Conservation (phyloP, 1,140 invertebrate genomes). For the Hesperophylax magnus region DNA sequence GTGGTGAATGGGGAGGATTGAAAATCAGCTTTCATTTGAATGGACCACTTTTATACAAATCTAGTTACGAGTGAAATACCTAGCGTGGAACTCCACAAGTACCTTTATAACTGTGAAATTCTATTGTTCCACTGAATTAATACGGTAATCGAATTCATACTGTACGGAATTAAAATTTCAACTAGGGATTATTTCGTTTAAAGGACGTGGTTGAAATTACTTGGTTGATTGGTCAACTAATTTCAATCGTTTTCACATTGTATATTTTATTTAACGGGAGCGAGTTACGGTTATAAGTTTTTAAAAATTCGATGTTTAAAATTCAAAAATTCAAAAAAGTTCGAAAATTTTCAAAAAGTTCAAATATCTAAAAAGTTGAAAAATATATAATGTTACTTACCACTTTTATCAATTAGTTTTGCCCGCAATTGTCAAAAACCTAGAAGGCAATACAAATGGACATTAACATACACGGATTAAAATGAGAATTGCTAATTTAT, state of each 20-base stretch:
- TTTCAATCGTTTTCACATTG: background rate
- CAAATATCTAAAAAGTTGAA: no score
- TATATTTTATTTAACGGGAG: background rate
- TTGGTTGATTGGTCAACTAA: background rate
- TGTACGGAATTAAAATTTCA: background rate
- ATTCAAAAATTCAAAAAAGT: no score
- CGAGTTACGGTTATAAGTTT: no score
- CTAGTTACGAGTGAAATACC: background rate
- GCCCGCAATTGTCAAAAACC: no score
- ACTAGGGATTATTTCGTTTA: background rate
- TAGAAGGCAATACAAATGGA: no score
- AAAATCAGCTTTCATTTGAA: slow-evolving; percentile 1
- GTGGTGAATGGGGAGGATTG: background rate
- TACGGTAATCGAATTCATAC: background rate
- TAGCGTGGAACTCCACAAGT: no score
- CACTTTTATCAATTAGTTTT: no score
- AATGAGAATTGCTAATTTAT: no score
- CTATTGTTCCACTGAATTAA: background rate
- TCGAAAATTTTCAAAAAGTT: no score
- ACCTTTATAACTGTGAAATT: background rate
- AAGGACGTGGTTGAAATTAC: background rate
- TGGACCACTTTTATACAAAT: background rate
- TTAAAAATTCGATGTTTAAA: no score
- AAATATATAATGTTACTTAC: no score
- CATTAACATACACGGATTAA: no score